These are phyloP conservation scores for Urocitellus parryii DNA, from an alignment of 2,113 vertebrate genomes.

Conservation along the genomic window DNA sequence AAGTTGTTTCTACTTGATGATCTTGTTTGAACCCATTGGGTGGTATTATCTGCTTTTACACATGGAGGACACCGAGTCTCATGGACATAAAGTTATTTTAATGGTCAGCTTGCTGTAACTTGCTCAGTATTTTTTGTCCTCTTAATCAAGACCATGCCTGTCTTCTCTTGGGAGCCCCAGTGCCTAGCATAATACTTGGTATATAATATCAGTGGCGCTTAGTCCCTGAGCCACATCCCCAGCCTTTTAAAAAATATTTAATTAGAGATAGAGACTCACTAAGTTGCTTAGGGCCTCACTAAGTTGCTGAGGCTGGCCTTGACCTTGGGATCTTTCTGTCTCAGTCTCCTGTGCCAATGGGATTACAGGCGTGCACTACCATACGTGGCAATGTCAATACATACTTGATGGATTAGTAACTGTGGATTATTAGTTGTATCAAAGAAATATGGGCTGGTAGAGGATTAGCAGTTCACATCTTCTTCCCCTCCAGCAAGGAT, in stretches of 20 bases:
- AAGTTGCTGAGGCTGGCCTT: no score
- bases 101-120: background rate
- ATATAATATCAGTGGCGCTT: background rate
- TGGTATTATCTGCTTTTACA: conserved; percentile 1
- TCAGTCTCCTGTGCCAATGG: no score
- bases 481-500: background rate
- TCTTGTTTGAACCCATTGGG: background rate
- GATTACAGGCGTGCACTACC: no score
- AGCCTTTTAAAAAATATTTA: no score
- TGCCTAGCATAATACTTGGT: background rate
- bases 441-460: background rate
- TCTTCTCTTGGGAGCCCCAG: background rate
- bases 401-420: background rate
- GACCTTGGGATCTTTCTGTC: no score
- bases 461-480: background rate
- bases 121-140: background rate
- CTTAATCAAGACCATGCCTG: background rate
- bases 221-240: no score
- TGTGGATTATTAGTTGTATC: background rate
- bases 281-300: no score
- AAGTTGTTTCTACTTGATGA: background rate
- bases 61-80: conserved; percentile 21
- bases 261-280: no score
- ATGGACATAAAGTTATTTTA: background rate
- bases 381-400: no score